These are phyloP conservation scores for Trididemnum clinides DNA, from an alignment of 23 tunicate species.

Conservation along the genomic window DNA sequence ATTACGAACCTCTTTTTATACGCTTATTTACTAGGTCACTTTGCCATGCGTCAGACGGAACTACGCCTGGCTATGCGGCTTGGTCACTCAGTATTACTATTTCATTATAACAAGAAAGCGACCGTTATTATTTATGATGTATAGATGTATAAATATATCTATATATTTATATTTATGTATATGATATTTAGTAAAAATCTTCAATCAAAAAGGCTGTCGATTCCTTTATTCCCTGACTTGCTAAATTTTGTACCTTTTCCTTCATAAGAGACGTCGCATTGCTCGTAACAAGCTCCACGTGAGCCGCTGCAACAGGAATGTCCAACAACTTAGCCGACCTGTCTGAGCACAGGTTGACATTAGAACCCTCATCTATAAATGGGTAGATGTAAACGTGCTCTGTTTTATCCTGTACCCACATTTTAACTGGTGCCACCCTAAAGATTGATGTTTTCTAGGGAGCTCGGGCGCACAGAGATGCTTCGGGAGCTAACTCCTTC, in stretches of 20 bases:
- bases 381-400: not conserved
- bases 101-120: no score
- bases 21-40: no score
- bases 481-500: not conserved
- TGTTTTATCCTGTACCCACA: not conserved
- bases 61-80: no score
- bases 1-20: no score
- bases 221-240: not conserved
- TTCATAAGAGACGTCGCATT: not conserved
- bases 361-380: not conserved
- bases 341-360: not conserved
- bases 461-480: not conserved
- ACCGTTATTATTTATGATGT: no score
- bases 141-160: no score
- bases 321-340: not conserved
- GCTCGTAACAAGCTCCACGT: not conserved
- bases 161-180: no score
- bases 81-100: no score
- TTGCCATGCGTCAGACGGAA: no score
- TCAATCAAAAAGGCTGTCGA: not conserved
- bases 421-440: not conserved
- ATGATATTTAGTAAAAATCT: no score
- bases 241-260: not conserved
- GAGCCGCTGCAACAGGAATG: not conserved
- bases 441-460: not conserved